Conservation (phyloP, 2,888 invertebrate species). For the Leucophora obtusa region DNA sequence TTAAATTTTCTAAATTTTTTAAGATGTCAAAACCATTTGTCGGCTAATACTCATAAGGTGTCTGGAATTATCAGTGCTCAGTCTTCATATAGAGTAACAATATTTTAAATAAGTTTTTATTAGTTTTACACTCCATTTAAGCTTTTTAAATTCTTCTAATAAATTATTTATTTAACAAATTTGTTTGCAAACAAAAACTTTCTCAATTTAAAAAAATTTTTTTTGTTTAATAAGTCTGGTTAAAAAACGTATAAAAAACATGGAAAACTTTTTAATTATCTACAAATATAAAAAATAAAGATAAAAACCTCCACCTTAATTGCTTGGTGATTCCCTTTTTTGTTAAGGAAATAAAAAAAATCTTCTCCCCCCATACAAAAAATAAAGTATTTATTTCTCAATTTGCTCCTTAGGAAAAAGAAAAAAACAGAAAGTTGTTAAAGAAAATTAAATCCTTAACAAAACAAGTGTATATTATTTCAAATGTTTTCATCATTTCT, state of each 20-base stretch:
- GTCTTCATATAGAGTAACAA: not conserved
- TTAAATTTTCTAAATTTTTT: too few relatives aligned
- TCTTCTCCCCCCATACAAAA: not conserved
- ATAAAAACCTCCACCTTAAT: conserved; percentile 25
- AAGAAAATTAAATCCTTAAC: conserved; percentile 56
- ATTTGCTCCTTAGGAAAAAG: conserved; percentile 24
- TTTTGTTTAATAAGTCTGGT: conserved; percentile 22
- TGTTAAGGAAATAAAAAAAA: conserved; percentile 31
- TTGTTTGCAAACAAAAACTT: conserved; percentile 25
- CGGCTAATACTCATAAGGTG: too few relatives aligned
- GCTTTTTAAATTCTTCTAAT: not conserved
- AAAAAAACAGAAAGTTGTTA: conserved; percentile 27
- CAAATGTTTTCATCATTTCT: conserved; percentile 15
- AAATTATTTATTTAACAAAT: conserved; percentile 10
- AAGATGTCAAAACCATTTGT: too few relatives aligned
- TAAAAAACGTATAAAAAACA: not conserved
- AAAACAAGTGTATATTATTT: conserved; percentile 32
- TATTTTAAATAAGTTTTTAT: not conserved
- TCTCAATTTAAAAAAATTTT: not conserved
- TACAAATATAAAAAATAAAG: conserved; percentile 36
- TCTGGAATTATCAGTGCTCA: too few relatives aligned
- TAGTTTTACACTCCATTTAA: conserved; percentile 3
- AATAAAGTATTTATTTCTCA: conserved; percentile 25
- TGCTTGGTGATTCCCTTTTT: conserved; percentile 24
- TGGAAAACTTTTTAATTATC: conserved; percentile 56